Evolutionary conservation across 2,888 invertebrate genomes (phyloP), one percentile per base, ranked within the genome.

Genomic region (Dascillus cervinus): DNA sequence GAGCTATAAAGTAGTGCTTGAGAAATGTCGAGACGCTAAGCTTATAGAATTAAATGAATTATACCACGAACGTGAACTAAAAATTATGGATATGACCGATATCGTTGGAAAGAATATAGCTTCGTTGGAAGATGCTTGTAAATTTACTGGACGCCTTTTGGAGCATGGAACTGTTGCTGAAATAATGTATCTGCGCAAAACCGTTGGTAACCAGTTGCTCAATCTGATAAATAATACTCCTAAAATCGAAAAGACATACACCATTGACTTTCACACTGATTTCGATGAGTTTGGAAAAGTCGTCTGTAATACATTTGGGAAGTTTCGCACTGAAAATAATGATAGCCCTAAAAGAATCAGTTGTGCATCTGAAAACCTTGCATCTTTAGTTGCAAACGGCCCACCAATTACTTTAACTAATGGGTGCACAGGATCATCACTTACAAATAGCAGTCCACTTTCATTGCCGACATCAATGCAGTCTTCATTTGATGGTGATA

Each of bases 121-220:
- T 41, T 81, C 84, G 51, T 80, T 92, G 40, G 86, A 89, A 53
- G 85, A 87, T 55, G 90, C 90, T 5, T 85, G 85, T 55, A 81
- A 82, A 51, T 94, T 90, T 58, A 82, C 90, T 0, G 74, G 80
- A 9, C 77, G 86, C 46, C 73, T 92, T 25, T 66, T 91, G 34
- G 82, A 85, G 43, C 79, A 84, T 54, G 90, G 90, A 13, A 90
- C 88, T 58, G 82, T 83, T 13, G 77, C 82, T 3, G 90, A 91
- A 66, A 80, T 90, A 49, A 75, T 91, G 42, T 77, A 86, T 58
- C 69, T 92, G 58, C 85, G 86, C 64, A 82, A 83, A 55, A 70
- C 82, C 11, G 85, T 91, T 11, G 73, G 77, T 23, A 72, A 77
- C 10, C 90, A 90, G 58, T 74, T 94, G 52, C 65, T 80, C 29